Evolutionary conservation across 2,888 invertebrate species (phyloP).

Genomic region (Cactoblastis cactorum): DNA sequence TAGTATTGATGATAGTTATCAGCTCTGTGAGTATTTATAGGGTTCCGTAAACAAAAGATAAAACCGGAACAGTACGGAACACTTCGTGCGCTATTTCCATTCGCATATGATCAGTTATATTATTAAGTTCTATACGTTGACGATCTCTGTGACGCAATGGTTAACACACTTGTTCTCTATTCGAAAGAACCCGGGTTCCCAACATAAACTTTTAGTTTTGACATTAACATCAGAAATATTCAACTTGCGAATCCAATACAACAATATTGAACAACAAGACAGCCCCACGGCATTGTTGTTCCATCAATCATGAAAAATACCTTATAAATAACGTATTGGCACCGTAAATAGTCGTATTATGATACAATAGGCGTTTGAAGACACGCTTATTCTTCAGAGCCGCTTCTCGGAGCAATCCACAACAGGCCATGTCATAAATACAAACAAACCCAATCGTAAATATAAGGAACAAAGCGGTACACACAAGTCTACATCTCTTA

Average conservation of each 20-base stretch:
- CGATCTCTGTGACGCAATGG: too few species aligned
- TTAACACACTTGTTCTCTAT: too few species aligned
- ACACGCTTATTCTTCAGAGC: constrained; percentile 47
- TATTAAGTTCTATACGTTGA: too few species aligned
- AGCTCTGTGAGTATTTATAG: too few species aligned
- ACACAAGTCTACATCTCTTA: constrained; percentile 77
- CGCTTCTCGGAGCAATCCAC: constrained; percentile 42
- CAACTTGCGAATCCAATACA: not conserved
- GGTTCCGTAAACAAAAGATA: too few species aligned
- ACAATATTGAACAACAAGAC: not conserved
- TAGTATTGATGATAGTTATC: too few species aligned
- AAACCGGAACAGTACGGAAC: too few species aligned
- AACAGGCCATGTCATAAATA: constrained; percentile 70
- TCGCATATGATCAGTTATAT: too few species aligned
- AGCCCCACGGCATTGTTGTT: not conserved
- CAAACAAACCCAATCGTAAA: constrained; percentile 63
- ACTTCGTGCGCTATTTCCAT: too few species aligned
- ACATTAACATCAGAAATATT: not conserved
- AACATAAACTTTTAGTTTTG: too few species aligned
- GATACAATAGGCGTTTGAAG: constrained; percentile 67
- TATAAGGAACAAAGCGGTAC: constrained; percentile 75
- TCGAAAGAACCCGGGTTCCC: too few species aligned
- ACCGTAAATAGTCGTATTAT: constrained; percentile 30
- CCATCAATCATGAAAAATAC: constrained; percentile 14
- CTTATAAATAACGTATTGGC: constrained; percentile 10